phyloP scores from a whole-genome alignment of 2,797 vertebrate species.

The Acipenser transmontanus region DNA sequence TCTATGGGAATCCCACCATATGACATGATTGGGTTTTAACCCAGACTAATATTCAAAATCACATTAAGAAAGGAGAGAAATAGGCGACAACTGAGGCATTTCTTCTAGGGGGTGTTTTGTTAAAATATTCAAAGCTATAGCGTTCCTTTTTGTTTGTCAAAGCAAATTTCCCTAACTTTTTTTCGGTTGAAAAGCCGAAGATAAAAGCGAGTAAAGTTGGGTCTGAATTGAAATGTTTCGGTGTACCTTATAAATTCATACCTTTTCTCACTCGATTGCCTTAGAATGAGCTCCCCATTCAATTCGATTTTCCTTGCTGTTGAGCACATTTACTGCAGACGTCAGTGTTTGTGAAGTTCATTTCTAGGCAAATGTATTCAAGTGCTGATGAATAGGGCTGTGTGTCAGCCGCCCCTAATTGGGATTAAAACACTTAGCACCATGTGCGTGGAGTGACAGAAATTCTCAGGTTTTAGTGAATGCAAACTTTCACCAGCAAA shows the following conservation, averaged over 20 bases:
- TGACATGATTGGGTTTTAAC: slow-evolving; percentile 80
- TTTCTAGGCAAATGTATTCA: slow-evolving; percentile 99
- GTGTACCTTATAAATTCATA: slow-evolving; percentile 98
- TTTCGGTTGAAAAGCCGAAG: slow-evolving; percentile 81
- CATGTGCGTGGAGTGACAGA: slow-evolving; percentile 90
- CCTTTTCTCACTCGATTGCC: slow-evolving; percentile 85
- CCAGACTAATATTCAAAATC: slow-evolving; percentile 74
- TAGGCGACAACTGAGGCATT: slow-evolving; percentile 59
- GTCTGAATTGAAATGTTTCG: slow-evolving; percentile 94
- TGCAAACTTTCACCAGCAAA: slow-evolving; percentile 59
- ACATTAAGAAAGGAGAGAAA: slow-evolving; percentile 58
- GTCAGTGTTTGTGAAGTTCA: slow-evolving; percentile 88
- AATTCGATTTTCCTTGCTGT: slow-evolving; percentile 95
- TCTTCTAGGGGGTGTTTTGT: slow-evolving; percentile 58
- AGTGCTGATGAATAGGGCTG: slow-evolving; percentile 86
- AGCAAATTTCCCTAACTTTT: slow-evolving; percentile 66
- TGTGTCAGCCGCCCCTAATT: slow-evolving; percentile 99
- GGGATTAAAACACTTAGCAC: slow-evolving; percentile 97
- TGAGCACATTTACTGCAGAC: slow-evolving; percentile 84
- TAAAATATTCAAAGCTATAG: slow-evolving; percentile 79
- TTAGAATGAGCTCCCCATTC: slow-evolving; percentile 81
- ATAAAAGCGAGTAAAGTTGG: slow-evolving; percentile 86
- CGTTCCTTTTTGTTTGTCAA: slow-evolving; percentile 52
- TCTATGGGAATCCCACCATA: slow-evolving; percentile 95
- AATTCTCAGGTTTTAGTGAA: slow-evolving; percentile 87